These are phyloP conservation scores for Zygaena filipendulae DNA, from an alignment of 2,888 invertebrate genomes.

Conservation along the genomic window DNA sequence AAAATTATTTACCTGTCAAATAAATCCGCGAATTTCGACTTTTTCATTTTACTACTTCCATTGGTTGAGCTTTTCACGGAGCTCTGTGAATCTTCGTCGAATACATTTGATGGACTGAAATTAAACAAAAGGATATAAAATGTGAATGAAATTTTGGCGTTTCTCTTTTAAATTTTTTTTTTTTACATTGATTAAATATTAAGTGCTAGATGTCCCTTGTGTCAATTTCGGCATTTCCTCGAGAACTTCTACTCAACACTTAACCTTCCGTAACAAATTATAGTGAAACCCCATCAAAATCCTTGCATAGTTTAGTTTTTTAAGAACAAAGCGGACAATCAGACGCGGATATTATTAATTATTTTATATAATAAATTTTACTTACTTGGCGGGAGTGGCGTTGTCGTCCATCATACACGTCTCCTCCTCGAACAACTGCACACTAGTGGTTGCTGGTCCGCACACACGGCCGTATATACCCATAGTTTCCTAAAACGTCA, in stretches of 20 bases:
- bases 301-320: too few relatives aligned
- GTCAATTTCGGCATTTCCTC: too few relatives aligned
- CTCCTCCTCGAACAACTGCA: slow-evolving; percentile 77
- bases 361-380: slow-evolving; percentile 9
- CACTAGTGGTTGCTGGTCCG: slow-evolving; percentile 58
- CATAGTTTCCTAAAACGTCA: slow-evolving; percentile 47
- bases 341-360: too few relatives aligned
- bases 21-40: slow-evolving; percentile 56
- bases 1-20: slow-evolving; percentile 60
- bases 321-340: too few relatives aligned
- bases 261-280: too few relatives aligned
- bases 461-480: slow-evolving; percentile 61
- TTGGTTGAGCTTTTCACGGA: slow-evolving; percentile 83
- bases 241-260: too few relatives aligned
- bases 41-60: slow-evolving; percentile 67
- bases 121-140: too few relatives aligned
- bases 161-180: too few relatives aligned
- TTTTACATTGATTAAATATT: too few relatives aligned
- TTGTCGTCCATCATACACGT: slow-evolving; percentile 81
- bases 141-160: not conserved
- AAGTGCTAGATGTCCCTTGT: too few relatives aligned
- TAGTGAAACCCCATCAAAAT: too few relatives aligned
- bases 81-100: slow-evolving; percentile 85
- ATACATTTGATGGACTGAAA: slow-evolving; percentile 51
- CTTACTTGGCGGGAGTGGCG: slow-evolving; percentile 59